Evolutionary conservation across 2,797 vertebrate genomes (phyloP), one percentile per base, ranked within the genome.

Genomic region (Mormyrops boulengeri): DNA sequence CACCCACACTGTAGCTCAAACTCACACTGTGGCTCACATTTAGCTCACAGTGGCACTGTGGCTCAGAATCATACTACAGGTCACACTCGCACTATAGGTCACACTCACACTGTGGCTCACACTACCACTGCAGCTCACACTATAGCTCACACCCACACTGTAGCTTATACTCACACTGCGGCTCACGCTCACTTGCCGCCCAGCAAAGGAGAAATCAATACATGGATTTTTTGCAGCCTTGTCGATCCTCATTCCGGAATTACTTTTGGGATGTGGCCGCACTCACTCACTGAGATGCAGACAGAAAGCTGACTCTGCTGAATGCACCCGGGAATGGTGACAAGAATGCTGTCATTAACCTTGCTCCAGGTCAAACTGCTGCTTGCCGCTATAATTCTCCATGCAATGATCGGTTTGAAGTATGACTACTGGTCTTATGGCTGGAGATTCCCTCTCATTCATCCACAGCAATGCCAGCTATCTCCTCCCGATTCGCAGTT

Each of bases 121-220:
- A 26, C 22, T 62, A 9, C 9, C 60, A 62, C n/a, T 62, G 7
- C 9, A 2, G 60, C 60, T 26, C 60, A 62, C 60, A 62, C 60
- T 62, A 1, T 62, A 26, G 60, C 60, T 62, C 57, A 62, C 57
- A 26, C 57, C 2, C 91, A 92, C 91, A 92, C 91, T 92, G 90
- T 93, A 91, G 91, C 89, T 91, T 91, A 92, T 91, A 92, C 92
- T 91, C 91, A 92, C 91, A 93, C 91, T 92, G 91, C 88, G 91
- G 85, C 90, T 91, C 92, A 41, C 91, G 91, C 92, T 82, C 91
- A 44, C 89, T 88, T 91, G 91, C 73, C 90, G 80, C 86, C 38
- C 57, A 62, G 87, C 88, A 44, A 88, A 22, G 90, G 77, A 90
- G 88, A 91, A 94, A 94, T 95, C 94, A 92, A 94, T 93, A 91